A percentile compares a stretch with the other conserved stretches of the same genome.
Evolutionary conservation across 2,113 vertebrate species (phyloP).

Genomic region (Mormoops blainvillei): DNA sequence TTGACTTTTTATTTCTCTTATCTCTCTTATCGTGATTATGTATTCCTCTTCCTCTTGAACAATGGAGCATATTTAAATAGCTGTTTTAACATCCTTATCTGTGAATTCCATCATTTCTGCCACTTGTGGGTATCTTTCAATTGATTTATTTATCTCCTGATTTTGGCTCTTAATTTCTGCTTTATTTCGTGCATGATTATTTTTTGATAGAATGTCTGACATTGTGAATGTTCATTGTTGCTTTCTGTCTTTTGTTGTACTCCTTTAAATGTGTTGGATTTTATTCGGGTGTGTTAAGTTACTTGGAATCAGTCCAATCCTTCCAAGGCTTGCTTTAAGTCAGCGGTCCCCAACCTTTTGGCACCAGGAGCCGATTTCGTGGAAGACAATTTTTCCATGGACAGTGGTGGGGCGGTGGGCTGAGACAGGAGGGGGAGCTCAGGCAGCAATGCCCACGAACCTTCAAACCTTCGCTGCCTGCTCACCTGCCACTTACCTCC

Average conservation of each 20-base stretch:
- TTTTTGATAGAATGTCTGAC: neutral
- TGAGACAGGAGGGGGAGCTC: too few relatives aligned
- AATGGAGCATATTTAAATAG: neutral
- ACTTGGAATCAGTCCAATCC: neutral
- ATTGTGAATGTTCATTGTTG: neutral
- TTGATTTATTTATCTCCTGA: neutral
- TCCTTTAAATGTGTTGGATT: neutral
- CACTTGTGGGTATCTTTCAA: neutral
- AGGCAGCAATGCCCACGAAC: too few relatives aligned
- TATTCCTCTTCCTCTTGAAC: neutral
- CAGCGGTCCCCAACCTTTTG: too few relatives aligned
- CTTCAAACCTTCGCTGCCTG: too few relatives aligned
- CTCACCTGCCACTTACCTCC: too few relatives aligned
- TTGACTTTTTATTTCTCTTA: neutral
- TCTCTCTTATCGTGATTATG: neutral
- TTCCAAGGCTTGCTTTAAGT: neutral
- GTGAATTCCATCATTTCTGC: neutral
- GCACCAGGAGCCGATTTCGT: too few relatives aligned
- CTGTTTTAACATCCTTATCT: neutral
- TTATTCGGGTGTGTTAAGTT: neutral
- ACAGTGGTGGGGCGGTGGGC: too few relatives aligned
- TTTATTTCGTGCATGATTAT: neutral
- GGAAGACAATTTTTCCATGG: too few relatives aligned
- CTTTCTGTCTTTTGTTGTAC: neutral
- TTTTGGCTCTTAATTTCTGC: neutral